Conservation (phyloP, 2,797 vertebrate species). For the Zenarchopterus dispar region DNA sequence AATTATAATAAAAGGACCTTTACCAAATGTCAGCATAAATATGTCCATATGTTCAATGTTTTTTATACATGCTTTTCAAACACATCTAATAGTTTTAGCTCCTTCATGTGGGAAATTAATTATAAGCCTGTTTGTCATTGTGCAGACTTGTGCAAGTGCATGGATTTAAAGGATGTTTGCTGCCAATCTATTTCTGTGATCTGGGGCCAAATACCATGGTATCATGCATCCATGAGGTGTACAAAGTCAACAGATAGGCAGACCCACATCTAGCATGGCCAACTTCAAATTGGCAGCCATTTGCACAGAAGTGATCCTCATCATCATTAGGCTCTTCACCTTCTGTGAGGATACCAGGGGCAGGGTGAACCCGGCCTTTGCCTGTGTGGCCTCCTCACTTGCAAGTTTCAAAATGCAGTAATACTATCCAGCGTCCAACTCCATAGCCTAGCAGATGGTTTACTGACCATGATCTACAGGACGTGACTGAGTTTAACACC, state of each 20-base stretch:
- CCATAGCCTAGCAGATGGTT: slow-evolving; percentile 27
- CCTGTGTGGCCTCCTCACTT: slow-evolving; percentile 48
- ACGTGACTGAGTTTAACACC: slow-evolving; percentile 15
- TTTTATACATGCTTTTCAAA: no score
- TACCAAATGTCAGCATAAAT: no score
- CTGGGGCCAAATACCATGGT: slow-evolving; percentile 53
- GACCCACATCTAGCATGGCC: slow-evolving; percentile 20
- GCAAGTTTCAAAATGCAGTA: slow-evolving; percentile 23
- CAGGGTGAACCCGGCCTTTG: slow-evolving; percentile 54
- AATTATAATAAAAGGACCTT: no score
- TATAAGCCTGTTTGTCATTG: neutral
- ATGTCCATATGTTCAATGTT: no score
- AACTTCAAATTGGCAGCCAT: slow-evolving; percentile 64
- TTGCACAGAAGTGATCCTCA: slow-evolving; percentile 62
- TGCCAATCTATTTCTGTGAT: slow-evolving; percentile 68
- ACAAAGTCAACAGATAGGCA: slow-evolving; percentile 21
- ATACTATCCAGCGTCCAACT: slow-evolving; percentile 21
- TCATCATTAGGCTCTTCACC: slow-evolving; percentile 74
- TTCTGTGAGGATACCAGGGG: slow-evolving; percentile 63
- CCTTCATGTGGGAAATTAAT: no score
- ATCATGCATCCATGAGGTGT: slow-evolving; percentile 27
- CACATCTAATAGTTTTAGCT: no score
- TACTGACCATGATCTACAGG: slow-evolving; percentile 8
- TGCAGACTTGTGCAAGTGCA: slow-evolving; percentile 31
- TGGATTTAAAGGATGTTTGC: slow-evolving; percentile 32